Conservation (phyloP, 2,797 vertebrate species). For the Pseudochaenichthys georgianus region DNA sequence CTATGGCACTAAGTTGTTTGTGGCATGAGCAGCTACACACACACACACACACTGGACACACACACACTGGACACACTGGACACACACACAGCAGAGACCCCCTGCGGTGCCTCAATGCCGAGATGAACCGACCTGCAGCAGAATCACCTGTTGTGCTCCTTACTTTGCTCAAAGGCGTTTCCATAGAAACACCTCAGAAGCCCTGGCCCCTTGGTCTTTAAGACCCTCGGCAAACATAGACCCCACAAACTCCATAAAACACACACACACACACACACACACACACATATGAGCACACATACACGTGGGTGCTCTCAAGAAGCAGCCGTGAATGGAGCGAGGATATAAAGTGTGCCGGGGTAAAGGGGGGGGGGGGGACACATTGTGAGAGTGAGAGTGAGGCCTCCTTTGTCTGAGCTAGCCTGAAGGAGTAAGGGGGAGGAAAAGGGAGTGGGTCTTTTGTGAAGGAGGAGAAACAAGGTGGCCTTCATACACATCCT, state of each 20-base stretch:
- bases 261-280: conserved; percentile 26
- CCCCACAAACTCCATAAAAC: conserved; percentile 67
- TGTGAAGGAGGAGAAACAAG: conserved; percentile 62
- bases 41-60: too few species aligned
- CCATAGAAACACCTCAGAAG: conserved; percentile 83
- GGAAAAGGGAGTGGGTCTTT: conserved; percentile 55
- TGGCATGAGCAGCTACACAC: conserved; percentile 25
- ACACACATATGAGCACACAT: conserved; percentile 5
- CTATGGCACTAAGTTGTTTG: conserved; percentile 57
- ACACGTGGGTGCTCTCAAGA: conserved; percentile 65
- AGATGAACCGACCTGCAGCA: conserved; percentile 72
- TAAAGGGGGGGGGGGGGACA: conserved; percentile 65
- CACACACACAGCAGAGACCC: conserved; percentile 46
- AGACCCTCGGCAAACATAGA: conserved; percentile 81
- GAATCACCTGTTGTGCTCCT: conserved; percentile 88
- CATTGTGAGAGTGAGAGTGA: conserved; percentile 57
- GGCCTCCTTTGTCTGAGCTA: conserved; percentile 75
- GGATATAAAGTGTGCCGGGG: conserved; percentile 81
- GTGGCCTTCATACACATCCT: conserved; percentile 85
- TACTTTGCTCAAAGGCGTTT: conserved; percentile 79
- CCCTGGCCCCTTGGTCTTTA: conserved; percentile 75
- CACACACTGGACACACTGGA: background rate
- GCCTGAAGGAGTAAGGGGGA: conserved; percentile 75
- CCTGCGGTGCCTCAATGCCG: conserved; percentile 67
- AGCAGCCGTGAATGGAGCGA: conserved; percentile 73